These are phyloP conservation scores for Maccullochella peelii DNA, from an alignment of 2,113 vertebrate genomes.

Conservation along the genomic window DNA sequence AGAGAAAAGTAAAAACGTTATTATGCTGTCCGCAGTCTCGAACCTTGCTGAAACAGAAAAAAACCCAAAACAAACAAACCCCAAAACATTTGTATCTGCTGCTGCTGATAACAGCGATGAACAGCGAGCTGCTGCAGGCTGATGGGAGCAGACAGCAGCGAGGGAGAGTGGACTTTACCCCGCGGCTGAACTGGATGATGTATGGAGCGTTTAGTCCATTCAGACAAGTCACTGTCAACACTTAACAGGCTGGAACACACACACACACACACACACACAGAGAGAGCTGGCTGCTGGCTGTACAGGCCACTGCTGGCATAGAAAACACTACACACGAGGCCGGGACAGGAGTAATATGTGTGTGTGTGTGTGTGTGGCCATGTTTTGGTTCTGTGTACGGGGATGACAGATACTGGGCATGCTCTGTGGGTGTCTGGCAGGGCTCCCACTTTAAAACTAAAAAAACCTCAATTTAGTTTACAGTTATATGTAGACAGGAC, in stretches of 20 bases:
- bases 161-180: neutral
- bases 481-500: neutral
- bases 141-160: neutral
- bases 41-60: neutral
- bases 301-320: constrained; percentile 7
- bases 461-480: neutral
- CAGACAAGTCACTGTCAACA: constrained; percentile 21
- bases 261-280: constrained; percentile 2
- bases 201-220: constrained; percentile 19
- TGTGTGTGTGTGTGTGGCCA: neutral
- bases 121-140: neutral
- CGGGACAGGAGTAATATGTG: neutral
- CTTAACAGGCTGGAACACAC: constrained; percentile 2
- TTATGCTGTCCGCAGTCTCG: too few relatives aligned
- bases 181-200: constrained; percentile 1
- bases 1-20: neutral
- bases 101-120: neutral
- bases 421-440: neutral
- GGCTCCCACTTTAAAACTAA: too few relatives aligned
- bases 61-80: neutral
- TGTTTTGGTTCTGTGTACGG: neutral
- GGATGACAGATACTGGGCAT: neutral
- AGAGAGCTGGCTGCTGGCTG: neutral
- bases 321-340: constrained; percentile 6
- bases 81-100: neutral